Percentiles rank a stretch among this genome's conserved stretches.
phyloP scores from a whole-genome alignment of 2,113 vertebrate species.

The Marmota monax region DNA sequence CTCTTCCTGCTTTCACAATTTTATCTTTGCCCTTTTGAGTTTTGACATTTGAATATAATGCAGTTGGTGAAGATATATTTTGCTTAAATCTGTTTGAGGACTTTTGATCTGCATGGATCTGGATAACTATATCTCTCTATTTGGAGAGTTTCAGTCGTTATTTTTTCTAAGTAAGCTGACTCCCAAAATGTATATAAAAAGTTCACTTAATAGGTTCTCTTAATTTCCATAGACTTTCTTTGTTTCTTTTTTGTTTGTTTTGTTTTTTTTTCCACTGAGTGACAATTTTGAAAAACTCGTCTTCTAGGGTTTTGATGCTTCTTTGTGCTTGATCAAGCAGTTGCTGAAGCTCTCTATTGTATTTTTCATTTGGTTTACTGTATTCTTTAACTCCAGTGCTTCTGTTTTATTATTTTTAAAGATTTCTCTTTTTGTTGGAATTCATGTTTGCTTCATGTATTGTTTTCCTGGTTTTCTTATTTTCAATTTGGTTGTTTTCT shows the following conservation, averaged over 20 bases:
- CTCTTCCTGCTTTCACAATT: background rate
- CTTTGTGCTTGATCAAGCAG: background rate
- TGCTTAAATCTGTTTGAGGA: background rate
- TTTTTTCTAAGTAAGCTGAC: background rate
- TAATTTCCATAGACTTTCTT: background rate
- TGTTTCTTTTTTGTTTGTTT: no score
- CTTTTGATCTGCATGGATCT: background rate
- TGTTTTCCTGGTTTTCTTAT: background rate
- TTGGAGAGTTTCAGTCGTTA: background rate
- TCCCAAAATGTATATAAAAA: background rate
- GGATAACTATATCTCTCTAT: background rate
- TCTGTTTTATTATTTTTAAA: background rate
- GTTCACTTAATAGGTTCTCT: no score
- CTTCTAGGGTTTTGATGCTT: background rate
- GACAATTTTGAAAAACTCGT: background rate
- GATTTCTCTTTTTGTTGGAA: background rate
- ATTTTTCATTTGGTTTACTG: background rate
- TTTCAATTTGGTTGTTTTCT: background rate
- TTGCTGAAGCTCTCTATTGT: background rate
- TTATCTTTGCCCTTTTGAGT: background rate
- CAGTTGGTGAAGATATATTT: background rate
- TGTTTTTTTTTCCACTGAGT: background rate
- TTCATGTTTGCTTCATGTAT: background rate
- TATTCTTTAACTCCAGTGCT: background rate
- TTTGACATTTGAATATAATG: background rate